Conservation (phyloP, 2,113 vertebrate genomes). For the Siphamia tubifer region DNA sequence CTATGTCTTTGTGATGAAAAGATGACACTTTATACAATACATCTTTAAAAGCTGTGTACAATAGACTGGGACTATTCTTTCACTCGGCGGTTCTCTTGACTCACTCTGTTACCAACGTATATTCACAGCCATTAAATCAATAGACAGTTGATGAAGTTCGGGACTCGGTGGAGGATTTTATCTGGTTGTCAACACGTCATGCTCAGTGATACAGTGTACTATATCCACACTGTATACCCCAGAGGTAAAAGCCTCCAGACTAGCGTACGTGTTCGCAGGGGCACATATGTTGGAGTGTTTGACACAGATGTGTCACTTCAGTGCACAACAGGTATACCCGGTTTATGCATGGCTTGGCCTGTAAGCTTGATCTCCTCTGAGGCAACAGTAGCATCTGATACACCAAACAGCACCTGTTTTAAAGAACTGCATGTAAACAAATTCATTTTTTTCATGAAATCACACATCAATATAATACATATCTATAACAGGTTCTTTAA, state of each 20-base stretch:
- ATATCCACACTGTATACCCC: background rate
- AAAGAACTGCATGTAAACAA: background rate
- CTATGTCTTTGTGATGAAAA: background rate
- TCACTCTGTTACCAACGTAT: background rate
- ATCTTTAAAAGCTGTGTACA: background rate
- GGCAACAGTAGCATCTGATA: slow-evolving; percentile 5
- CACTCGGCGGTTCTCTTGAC: background rate
- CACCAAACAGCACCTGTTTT: background rate
- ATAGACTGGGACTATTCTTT: background rate
- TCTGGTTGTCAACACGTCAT: background rate
- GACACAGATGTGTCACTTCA: slow-evolving; percentile 43
- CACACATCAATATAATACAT: background rate
- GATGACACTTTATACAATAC: background rate
- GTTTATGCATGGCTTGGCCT: slow-evolving; percentile 31
- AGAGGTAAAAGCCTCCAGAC: background rate
- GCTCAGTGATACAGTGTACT: background rate
- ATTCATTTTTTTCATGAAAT: background rate
- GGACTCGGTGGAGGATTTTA: background rate
- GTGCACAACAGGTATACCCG: slow-evolving; percentile 28
- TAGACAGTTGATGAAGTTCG: background rate
- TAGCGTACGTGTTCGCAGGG: background rate
- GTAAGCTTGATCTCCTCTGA: slow-evolving; percentile 13
- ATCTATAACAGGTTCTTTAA: background rate
- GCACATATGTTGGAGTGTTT: slow-evolving; percentile 17
- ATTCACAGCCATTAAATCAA: background rate